Base-by-base conservation (phyloP, 1,140 invertebrate species). In the Penaeus vannamei region DNA sequence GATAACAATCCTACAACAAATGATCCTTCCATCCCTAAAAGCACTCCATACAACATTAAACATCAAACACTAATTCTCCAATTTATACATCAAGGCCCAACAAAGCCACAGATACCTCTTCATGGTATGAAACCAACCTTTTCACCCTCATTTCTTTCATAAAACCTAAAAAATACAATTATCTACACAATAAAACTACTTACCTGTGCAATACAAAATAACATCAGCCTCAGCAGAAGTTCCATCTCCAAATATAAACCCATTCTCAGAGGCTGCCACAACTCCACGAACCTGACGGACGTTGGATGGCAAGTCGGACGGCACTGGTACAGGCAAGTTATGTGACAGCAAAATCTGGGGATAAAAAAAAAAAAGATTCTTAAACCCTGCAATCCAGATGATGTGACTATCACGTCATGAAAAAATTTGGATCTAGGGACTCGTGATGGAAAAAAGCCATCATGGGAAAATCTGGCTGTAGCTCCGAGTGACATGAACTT, bases 121-220 rank as follows among this genome's bases (percentile, higher is more conserved):
- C 17, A 66, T 26, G 69, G 26, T 69, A n/a, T 32, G 42, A 76
- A 76, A 36, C 32, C 26, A 7, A 76, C 12, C n/a, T 3, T 19
- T 76, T 19, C 19, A 26, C 1, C 8, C 76, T 26, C 66, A 62
- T 20, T 53, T 85, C 20, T 53, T 85, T 20, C 17, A 59, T 60
- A 10, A 19, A 14, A 66, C 17, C 7, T 42, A 42, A n/a, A 3
- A 10, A 83, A 60, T 53, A 76, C 17, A 53, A 76, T 17, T 42
- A 5, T 7, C 0, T 42, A 42, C 8, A 23, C 23, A 85, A n/a
- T 3, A 26, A 62, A 3, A 53, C 53, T 86, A 3, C 66, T 42
- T 84, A 88, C 86, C 86, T 83, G 86, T 88, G 26, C 86, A 88
- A 46, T 76, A 88, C 53, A 88, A 0, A n/a, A 88, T 72, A 23